These are phyloP conservation scores for Lymantria monacha DNA, from an alignment of 2,888 invertebrate species.

Conservation along the genomic window DNA sequence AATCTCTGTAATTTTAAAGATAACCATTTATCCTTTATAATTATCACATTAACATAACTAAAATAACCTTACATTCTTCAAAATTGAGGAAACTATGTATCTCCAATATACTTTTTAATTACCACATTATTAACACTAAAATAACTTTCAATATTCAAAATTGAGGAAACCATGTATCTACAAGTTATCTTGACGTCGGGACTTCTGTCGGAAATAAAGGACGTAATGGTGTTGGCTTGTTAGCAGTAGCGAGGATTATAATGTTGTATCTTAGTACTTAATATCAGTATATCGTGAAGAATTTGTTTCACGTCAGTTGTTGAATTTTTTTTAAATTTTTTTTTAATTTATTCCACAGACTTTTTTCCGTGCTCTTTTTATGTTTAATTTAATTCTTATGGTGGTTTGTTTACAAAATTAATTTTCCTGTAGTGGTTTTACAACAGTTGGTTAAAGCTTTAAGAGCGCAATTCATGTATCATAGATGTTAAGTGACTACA, in stretches of 20 bases:
- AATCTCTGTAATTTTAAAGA: too few relatives aligned
- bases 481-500: too few relatives aligned
- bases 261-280: neutral
- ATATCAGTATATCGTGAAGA: neutral
- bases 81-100: conserved; percentile 32
- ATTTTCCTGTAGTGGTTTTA: too few relatives aligned
- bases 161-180: conserved; percentile 32
- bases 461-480: too few relatives aligned
- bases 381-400: too few relatives aligned
- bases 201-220: conserved; percentile 29
- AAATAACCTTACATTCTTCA: conserved; percentile 14
- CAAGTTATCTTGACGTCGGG: conserved; percentile 26
- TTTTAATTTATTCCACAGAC: too few relatives aligned
- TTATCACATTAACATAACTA: conserved; percentile 26
- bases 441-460: too few relatives aligned
- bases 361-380: too few relatives aligned
- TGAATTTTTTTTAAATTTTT: too few relatives aligned
- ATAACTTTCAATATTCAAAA: conserved; percentile 18
- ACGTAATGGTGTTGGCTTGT: conserved; percentile 20
- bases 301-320: too few relatives aligned
- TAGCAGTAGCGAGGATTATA: neutral
- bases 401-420: too few relatives aligned
- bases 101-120: conserved; percentile 16
- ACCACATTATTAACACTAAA: conserved; percentile 25
- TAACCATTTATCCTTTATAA: conserved; percentile 3